Evolutionary conservation across 2,888 invertebrate genomes (phyloP), one percentile per base, ranked within the genome.

Genomic region (Thysanoteuthis rhombus): DNA sequence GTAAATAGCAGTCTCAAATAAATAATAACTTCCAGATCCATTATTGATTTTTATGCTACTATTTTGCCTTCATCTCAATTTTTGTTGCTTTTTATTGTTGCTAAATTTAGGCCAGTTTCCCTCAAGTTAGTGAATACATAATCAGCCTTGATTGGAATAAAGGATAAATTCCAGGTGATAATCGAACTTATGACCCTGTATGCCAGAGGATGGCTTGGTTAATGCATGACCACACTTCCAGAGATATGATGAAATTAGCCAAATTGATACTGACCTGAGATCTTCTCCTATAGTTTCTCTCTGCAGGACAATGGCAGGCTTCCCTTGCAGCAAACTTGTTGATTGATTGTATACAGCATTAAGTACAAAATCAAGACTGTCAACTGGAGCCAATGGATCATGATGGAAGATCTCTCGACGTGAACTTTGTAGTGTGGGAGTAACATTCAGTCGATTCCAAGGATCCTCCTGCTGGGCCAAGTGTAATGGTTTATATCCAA

Each of bases 341-440:
- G 97, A 96, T 42, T 97, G 97, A 94, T 97, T 95, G 94, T 97
- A 97, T 90, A 96, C 95, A 40, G 97, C 95, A 94, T 97, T 97
- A 39, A 97, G 95, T 28, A 96, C 95, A 95, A 97, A 97, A 94
- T 97, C 97, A 89, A 97, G 95, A 94, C 96, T 96, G 95, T 97
- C 97, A n/a, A 95, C 95, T 38, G 97, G 97, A 19, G 97, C 96
- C 92, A 95, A 94, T 36, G 97, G 97, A 93, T 97, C 97, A 94
- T 94, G 94, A 94, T 97, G 96, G 93, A 95, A 96, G 47, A 96
- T 95, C 94, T 97, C 96, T 93, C 96, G 95, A 91, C 96, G 95
- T 36, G 96, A 95, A 89, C 96, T 96, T 47, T 96, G 96, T 47
- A 97, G 95, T 6, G 97, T 97, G 89, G 95, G 95, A 45, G 95